Evolutionary conservation across 2,797 vertebrate genomes (phyloP), one percentile per base, ranked within the genome.

Genomic region (Morus bassanus): DNA sequence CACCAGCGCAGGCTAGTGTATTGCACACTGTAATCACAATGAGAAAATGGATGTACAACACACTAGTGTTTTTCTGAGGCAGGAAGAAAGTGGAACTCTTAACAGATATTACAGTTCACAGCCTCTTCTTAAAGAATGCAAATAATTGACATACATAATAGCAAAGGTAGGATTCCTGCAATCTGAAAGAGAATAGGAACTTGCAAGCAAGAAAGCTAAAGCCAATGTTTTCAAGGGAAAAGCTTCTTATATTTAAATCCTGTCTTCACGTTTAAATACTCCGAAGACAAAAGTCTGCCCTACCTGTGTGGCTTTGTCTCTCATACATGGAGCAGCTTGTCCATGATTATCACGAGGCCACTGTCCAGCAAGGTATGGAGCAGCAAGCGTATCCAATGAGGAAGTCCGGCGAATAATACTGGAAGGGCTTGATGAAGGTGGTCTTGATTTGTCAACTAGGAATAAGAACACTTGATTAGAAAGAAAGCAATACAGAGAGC

Each of bases 241-340:
- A 82, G 7, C 13, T 79, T 48, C 67, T 70, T 30, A n/a, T 7
- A 63, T 54, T 85, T 85, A 88, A 93, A 89, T 60, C 15, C 56
- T 50, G 24, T 19, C 56, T 64, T 76, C 28, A 68, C 21, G 61
- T 46, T 72, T 65, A 69, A 35, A 35, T 39, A 37, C 11, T 17
- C 11, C 9, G 3, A 56, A 82, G 39, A 43, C 18, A 76, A 83
- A 86, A 9, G 37, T 8, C 24, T 27, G 17, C 41, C 95, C 79
- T 97, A 99, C 99, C 98, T 99, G 99, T 33, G 99, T 99, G 54
- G 99, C 98, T 97, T 99, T 99, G 98, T 99, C 99, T 98, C 98
- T 99, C 99, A 99, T 99, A 97, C 98, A 99, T 91, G 99, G 98
- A 96, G 98, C 97, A 94, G 98, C 98, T 76, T 99, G 99, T 39